phyloP scores from a whole-genome alignment of 2,797 vertebrate genomes.

The Bradypus variegatus region DNA sequence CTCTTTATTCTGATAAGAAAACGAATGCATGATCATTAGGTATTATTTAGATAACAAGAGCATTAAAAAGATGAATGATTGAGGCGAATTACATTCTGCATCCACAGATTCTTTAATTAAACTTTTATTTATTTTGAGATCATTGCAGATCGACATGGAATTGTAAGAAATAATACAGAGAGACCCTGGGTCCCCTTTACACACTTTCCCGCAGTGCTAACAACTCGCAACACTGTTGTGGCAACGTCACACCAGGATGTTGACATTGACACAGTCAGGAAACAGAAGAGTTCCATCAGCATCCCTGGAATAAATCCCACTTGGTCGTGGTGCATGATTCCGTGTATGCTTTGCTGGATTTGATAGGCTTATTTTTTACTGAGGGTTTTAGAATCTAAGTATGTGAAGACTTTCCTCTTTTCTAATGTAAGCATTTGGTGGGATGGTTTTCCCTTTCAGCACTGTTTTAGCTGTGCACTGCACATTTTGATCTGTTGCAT shows the following conservation, averaged over 20 bases:
- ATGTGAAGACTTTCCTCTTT: neutral
- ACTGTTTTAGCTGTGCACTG: neutral
- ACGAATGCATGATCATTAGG: too few species aligned
- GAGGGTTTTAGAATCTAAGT: neutral
- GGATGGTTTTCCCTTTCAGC: neutral
- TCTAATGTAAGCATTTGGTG: neutral
- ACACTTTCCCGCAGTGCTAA: neutral
- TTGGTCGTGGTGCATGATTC: neutral
- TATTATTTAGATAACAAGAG: too few species aligned
- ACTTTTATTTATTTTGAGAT: neutral
- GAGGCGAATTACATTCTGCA: neutral
- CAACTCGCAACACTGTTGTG: neutral
- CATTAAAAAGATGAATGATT: neutral
- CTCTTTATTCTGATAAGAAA: too few species aligned
- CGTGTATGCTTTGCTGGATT: neutral
- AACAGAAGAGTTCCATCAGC: neutral
- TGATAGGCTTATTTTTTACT: neutral
- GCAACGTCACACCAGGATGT: neutral
- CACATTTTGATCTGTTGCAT: neutral
- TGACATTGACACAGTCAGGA: neutral
- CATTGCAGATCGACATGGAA: neutral
- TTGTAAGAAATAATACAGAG: neutral
- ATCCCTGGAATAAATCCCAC: neutral
- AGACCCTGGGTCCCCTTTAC: neutral
- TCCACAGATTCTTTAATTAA: neutral